Evolutionary conservation across 2,888 invertebrate genomes (phyloP), one percentile per base, ranked within the genome.

Genomic region (Apamea monoglypha): DNA sequence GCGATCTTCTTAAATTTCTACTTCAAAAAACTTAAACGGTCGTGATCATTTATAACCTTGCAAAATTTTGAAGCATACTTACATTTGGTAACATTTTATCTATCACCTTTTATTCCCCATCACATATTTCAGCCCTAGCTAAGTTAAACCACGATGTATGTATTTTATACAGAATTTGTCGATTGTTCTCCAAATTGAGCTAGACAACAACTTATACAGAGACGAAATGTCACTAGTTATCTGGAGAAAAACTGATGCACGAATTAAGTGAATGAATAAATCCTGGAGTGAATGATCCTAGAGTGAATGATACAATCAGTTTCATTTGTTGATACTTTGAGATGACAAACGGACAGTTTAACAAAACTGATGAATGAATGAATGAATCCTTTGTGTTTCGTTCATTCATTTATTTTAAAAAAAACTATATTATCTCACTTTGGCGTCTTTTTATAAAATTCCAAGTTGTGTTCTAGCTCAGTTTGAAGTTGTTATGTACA

Each of bases 151-250:
- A 76, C n/a, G 10, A 66, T 76, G 40, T 74, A 56, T 61, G 56
- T 67, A 79, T 63, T 73, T n/a, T 75, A 59, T 50, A 72, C n/a
- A 83, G 18, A 83, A 78, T 73, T 83, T 70, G 74, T 72, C 61
- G 47, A 69, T 78, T 73, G 70, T 14, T 14, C 56, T 76, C 67
- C 69, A 53, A 87, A 88, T 74, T 87, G 84, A 79, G 75, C 47
- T 79, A 61, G 80, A 71, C 25, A 3, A 61, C 29, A 44, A 36
- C 21, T 0, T 25, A 5, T 6, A 29, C 8, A 7, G 25, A 36
- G n/a, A 16, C 53, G 2, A 56, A 75, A 76, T 56, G 0, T 61
- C 16, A 50, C 32, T 32, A 29, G 21, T 47, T 47, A 29, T 29
- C 29, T 47, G 8, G 36, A 50, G 3, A 32, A n/a, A n/a, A n/a